A percentile compares a stretch with the other conserved stretches of the same genome.
These are phyloP conservation scores for Porites evermanni DNA, from an alignment of 92 coral and sea anemone genomes.

Conservation along the genomic window DNA sequence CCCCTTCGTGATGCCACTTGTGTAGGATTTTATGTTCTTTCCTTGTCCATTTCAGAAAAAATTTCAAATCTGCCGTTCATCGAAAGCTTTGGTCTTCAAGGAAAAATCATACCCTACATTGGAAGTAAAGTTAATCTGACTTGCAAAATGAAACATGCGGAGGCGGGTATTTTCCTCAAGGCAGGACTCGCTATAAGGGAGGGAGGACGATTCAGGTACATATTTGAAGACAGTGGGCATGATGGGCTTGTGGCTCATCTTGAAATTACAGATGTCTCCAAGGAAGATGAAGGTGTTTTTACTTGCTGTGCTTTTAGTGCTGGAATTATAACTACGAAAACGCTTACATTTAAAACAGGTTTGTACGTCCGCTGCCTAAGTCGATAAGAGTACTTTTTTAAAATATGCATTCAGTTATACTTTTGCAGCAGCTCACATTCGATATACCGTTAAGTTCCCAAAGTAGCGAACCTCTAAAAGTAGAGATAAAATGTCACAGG, in stretches of 20 bases:
- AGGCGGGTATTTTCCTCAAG: slow-evolving; percentile 2
- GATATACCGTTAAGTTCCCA: no score
- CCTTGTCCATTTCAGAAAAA: neutral
- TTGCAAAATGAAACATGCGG: slow-evolving; percentile 8
- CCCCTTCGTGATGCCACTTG: neutral
- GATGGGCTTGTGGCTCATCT: neutral
- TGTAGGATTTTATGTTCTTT: neutral
- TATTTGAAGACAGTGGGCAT: neutral
- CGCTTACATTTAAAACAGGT: slow-evolving; percentile 10
- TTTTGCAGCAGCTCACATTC: no score
- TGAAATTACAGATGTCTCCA: slow-evolving; percentile 14
- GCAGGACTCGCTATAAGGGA: neutral
- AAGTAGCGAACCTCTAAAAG: no score
- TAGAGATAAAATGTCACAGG: no score
- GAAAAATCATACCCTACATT: neutral
- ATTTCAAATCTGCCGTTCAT: neutral
- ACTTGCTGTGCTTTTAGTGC: slow-evolving; percentile 20
- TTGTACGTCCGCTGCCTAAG: neutral
- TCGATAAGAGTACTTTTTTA: neutral
- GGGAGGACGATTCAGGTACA: slow-evolving; percentile 11
- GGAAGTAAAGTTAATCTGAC: slow-evolving; percentile 21
- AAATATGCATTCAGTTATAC: no score
- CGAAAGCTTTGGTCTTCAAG: slow-evolving; percentile 3
- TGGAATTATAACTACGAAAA: neutral
- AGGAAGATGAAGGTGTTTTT: slow-evolving; percentile 11